phyloP scores from a whole-genome alignment of 2,797 vertebrate genomes.

The Gephyroberyx darwinii region DNA sequence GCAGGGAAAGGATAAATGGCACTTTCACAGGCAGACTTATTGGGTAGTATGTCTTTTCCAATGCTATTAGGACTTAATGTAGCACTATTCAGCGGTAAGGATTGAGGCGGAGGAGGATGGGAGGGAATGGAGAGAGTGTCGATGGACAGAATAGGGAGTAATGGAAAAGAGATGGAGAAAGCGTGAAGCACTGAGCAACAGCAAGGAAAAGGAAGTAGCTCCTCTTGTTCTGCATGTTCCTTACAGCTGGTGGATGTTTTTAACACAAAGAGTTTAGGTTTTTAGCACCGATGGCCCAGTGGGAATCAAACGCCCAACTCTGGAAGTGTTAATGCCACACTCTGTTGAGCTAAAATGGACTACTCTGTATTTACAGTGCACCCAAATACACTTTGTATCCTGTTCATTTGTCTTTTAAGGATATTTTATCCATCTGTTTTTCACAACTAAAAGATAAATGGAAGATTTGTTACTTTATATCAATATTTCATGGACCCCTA shows the following conservation, averaged over 20 bases:
- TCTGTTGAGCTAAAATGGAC: too few species aligned
- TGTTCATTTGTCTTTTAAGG: neutral
- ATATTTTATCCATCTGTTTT: slow-evolving; percentile 1
- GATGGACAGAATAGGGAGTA: slow-evolving; percentile 27
- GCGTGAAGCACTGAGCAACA: neutral
- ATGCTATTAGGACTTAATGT: slow-evolving; percentile 69
- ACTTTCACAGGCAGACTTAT: slow-evolving; percentile 39
- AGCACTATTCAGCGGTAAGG: slow-evolving; percentile 25
- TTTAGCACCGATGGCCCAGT: too few species aligned
- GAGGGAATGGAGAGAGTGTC: slow-evolving; percentile 21
- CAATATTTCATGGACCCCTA: too few species aligned
- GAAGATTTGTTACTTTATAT: neutral
- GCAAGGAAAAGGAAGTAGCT: neutral
- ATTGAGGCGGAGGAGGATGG: slow-evolving; percentile 3
- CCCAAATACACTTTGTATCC: too few species aligned
- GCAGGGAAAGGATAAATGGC: slow-evolving; percentile 48
- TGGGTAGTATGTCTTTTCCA: slow-evolving; percentile 56
- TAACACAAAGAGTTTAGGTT: too few species aligned
- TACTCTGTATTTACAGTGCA: too few species aligned
- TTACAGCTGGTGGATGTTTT: too few species aligned
- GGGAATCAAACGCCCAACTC: too few species aligned
- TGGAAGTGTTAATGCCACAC: too few species aligned
- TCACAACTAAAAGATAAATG: slow-evolving; percentile 8
- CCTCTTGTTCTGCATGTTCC: neutral
- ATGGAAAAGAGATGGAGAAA: neutral